Base-by-base conservation (phyloP, 2,113 vertebrate species). In the Tachuris rubrigastra region DNA sequence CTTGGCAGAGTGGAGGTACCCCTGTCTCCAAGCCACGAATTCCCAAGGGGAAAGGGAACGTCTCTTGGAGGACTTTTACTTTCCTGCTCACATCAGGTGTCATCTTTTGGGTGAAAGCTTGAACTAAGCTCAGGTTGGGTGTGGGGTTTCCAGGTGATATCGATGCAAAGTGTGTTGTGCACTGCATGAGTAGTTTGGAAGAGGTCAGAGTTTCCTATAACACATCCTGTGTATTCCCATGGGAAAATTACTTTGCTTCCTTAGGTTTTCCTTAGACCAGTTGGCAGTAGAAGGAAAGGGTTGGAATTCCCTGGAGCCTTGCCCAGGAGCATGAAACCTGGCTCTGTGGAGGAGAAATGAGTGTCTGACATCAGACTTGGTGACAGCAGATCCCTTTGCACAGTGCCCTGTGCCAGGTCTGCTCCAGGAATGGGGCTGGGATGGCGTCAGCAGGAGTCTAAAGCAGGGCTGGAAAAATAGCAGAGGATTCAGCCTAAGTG, bases 251-350 rank as follows among this genome's bases (percentile, higher is more conserved):
- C 81, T 91, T 37, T 30, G 37, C 39, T 87, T 59, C 33, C 47
- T 89, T 68, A 27, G 33, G 12, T 73, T 74, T 93, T 76, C 76
- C 65, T 73, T 91, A 16, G 18, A 47, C 35, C 15, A 16, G 11
- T 5, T 74, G 72, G 56, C 52, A 83, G 39, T 59, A 46, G 71
- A 53, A 72, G 44, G 4, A 24, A 85, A 47, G 59, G 63, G 72
- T 81, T 90, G 79, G 87, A 59, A 90, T 96, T 66, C 65, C 53
- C 30, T 63, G 47, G 72, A 88, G 67, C 3, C 27, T 74, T 77
- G 68, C 62, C 78, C 1, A 0, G 77, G 28, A 82, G 46, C 0
- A 0, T 56, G 82, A 44, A 79, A 53, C 72, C 39, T 2, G 0
- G 35, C 63, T 78, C 37, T 10, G 1, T 5, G 2, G 66, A 14